Base-by-base conservation (phyloP, 2,797 vertebrate species). In the Anabacerthia variegaticeps region DNA sequence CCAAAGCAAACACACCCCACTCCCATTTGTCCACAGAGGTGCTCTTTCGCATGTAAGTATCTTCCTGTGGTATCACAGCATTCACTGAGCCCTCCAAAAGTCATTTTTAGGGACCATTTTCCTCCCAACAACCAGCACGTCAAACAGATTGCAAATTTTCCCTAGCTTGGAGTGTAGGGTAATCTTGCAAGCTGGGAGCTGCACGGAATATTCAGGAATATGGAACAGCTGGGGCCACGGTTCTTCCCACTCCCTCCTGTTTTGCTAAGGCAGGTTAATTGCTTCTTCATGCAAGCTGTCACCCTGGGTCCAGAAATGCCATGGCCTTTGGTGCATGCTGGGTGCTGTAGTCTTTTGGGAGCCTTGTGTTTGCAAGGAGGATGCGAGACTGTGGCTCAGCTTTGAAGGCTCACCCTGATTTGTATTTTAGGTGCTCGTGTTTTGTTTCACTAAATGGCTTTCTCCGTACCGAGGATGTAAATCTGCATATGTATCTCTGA, bases 191-290 rank as follows among this genome's bases (percentile, higher is more conserved):
- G 52, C 85, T 86, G 88, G 83, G 91, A 94, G 80, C 79, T 74
- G 79, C 74, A 66, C 46, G 2, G 8, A 67, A 49, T 88, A 86
- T 84, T 66, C 79, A 76, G 36, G 89, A 85, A 78, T 22, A 46
- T 0, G 1, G 32, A 90, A 80, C 85, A 96, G 71, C 82, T 92
- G 89, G 39, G 56, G 80, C 20, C 67, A 22, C 10, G 67, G 58
- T 72, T 39, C 43, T 79, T 58, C 76, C 56, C 75, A 46, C 71
- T 87, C 9, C 9, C 72, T 69, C 49, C 52, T 46, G 37, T 67
- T 95, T 92, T 59, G 36, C 91, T 71, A 52, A 46, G 59, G 79
- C 55, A 67, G 82, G 93, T 92, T 92, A 84, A 94, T 91, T 89
- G 66, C 30, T 85, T 14, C 73, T 93, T 39, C 46, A 24, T 13